phyloP scores from a whole-genome alignment of 2,113 vertebrate genomes.

The Hystrix cristata region DNA sequence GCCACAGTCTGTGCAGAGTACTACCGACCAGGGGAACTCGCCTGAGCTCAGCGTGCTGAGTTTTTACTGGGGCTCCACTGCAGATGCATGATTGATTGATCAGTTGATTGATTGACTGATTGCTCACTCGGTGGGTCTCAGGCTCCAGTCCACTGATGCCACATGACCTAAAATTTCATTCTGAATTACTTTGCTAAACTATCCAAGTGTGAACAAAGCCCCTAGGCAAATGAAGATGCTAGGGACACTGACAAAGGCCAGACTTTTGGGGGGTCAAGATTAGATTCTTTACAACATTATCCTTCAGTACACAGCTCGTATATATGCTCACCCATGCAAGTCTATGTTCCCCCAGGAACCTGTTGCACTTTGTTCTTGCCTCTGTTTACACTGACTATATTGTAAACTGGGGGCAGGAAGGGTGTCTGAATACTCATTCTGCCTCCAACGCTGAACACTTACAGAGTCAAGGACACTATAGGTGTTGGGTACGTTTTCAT shows the following conservation, averaged over 20 bases:
- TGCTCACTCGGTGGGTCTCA: background rate
- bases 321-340: fast-evolving
- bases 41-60: background rate
- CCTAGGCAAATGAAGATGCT: background rate
- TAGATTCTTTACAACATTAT: background rate
- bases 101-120: background rate
- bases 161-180: background rate
- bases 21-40: background rate
- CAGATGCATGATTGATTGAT: background rate
- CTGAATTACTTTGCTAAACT: background rate
- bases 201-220: background rate
- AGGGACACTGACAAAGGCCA: background rate
- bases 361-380: fast-evolving
- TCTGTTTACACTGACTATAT: background rate
- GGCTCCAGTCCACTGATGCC: background rate
- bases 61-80: background rate
- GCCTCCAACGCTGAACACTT: background rate
- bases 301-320: background rate
- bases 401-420: background rate
- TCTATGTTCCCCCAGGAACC: fast-evolving
- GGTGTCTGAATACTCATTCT: background rate
- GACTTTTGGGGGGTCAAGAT: background rate
- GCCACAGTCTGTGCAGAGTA: background rate
- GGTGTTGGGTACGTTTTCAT: background rate
- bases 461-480: background rate